These are phyloP conservation scores for Xylocopa sonorina DNA, from an alignment of 1,140 invertebrate species.

Conservation along the genomic window DNA sequence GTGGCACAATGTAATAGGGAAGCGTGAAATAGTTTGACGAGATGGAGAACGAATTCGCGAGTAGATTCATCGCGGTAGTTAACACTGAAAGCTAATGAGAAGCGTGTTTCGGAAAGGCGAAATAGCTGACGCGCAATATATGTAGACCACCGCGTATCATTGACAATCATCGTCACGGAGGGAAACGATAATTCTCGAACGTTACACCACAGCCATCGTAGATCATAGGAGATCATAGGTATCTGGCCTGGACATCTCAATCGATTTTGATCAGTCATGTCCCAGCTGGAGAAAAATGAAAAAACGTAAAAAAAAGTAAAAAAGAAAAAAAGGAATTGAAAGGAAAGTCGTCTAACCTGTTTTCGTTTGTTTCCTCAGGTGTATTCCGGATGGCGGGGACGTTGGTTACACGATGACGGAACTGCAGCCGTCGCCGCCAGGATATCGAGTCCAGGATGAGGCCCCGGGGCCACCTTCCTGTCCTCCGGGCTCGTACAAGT, in stretches of 20 bases:
- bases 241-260: background rate
- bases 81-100: background rate
- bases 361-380: conserved; percentile 68
- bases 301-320: background rate
- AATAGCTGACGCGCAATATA: too few relatives aligned
- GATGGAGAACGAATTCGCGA: background rate
- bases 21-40: background rate
- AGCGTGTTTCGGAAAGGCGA: too few relatives aligned
- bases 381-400: conserved; percentile 81
- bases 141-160: background rate
- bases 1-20: too few relatives aligned
- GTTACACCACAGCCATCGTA: too few relatives aligned
- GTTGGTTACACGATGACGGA: conserved; percentile 83
- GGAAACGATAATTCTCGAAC: background rate
- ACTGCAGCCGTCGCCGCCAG: conserved; percentile 80
- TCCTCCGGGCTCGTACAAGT: conserved; percentile 76
- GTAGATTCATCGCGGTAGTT: background rate
- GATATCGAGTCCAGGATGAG: conserved; percentile 80
- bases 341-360: conserved; percentile 5
- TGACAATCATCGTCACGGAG: background rate
- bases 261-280: background rate
- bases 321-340: too few relatives aligned
- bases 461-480: conserved; percentile 76
- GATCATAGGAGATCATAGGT: too few relatives aligned
- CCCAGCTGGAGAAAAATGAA: too few relatives aligned